Base-by-base conservation (phyloP, 2,113 vertebrate genomes). In the Pseudolaguvia tuberculata region DNA sequence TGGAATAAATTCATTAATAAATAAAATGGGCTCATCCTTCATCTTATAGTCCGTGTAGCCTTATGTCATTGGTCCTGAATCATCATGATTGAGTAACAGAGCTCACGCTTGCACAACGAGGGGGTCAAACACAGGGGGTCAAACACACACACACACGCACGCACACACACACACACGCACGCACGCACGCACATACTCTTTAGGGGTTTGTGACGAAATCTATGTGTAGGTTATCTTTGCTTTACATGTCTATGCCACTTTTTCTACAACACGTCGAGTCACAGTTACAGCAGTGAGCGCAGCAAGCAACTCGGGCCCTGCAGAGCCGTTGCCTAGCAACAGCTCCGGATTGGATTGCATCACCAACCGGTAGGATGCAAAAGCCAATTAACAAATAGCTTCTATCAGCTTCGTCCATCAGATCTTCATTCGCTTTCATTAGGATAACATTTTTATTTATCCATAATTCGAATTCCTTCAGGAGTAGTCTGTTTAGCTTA, bases 251-350 rank as follows among this genome's bases (percentile, higher is more conserved):
- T 10, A 15, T 69, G 76, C 78, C 79, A 71, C 57, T 50, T 83
- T 80, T 76, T 48, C 20, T 6, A 57, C 75, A 23, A 71, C 68
- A 72, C 51, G 73, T 70, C 70, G 58, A 56, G 76, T 77, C 70
- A 48, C 51, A 58, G 45, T 70, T 6, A 56, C 77, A 25, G 52
- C 11, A 20, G 74, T 82, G 55, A 79, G 71, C 74, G 55, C 45
- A 56, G 83, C 79, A 57, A 80, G 67, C 75, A 86, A 72, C 63
- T 86, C 78, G 57, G 84, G 71, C 80, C 85, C 79, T 83, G 23
- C 56, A 71, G 84, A 79, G 78, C 78, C 65, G 88, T 91, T 85
- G 86, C 91, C 85, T 89, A 88, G 91, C 85, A 84, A 91, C 89
- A 58, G 85, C 88, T 83, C 83, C 78, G 81, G 86, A 88, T 86